phyloP scores from a whole-genome alignment of 2,797 vertebrate genomes.

The Diplodus sargus region DNA sequence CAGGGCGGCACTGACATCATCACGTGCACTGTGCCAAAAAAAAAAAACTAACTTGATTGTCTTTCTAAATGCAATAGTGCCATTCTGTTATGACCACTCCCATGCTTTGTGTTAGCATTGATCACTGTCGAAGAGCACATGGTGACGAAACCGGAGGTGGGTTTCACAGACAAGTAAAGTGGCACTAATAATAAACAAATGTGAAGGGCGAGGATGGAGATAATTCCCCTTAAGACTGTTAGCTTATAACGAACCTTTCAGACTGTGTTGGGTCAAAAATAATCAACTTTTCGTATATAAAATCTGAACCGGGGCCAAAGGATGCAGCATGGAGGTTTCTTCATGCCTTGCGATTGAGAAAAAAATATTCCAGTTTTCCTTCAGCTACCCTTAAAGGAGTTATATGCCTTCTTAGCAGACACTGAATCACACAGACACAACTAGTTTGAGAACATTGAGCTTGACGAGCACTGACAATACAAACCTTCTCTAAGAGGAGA shows the following conservation, averaged over 20 bases:
- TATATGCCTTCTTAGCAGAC: conserved; percentile 45
- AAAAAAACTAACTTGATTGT: conserved; percentile 64
- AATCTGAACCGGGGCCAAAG: conserved; percentile 56
- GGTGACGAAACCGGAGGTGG: conserved; percentile 44
- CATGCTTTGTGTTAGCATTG: conserved; percentile 62
- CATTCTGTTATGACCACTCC: conserved; percentile 71
- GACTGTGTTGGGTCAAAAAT: conserved; percentile 35
- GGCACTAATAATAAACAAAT: conserved; percentile 70
- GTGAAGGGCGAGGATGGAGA: conserved; percentile 62
- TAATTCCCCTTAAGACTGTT: conserved; percentile 73
- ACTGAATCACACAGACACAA: conserved; percentile 33
- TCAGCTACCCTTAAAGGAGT: conserved; percentile 10
- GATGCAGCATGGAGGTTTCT: conserved; percentile 18
- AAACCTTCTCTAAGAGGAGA: not conserved
- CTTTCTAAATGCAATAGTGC: conserved; percentile 79
- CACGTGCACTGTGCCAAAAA: conserved; percentile 79
- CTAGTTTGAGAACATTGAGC: conserved; percentile 20
- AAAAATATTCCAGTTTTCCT: conserved; percentile 38
- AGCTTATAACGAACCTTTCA: conserved; percentile 40
- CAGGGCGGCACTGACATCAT: conserved; percentile 72
- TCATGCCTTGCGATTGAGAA: conserved; percentile 20
- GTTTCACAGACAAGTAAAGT: conserved; percentile 52
- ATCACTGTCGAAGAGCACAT: conserved; percentile 72
- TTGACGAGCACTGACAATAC: conserved; percentile 19
- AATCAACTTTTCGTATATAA: conserved; percentile 24